Percentiles rank a stretch among this genome's conserved stretches.
These are phyloP conservation scores for Drosophila fuyamai DNA, from an alignment of 1,140 invertebrate species.

Conservation along the genomic window DNA sequence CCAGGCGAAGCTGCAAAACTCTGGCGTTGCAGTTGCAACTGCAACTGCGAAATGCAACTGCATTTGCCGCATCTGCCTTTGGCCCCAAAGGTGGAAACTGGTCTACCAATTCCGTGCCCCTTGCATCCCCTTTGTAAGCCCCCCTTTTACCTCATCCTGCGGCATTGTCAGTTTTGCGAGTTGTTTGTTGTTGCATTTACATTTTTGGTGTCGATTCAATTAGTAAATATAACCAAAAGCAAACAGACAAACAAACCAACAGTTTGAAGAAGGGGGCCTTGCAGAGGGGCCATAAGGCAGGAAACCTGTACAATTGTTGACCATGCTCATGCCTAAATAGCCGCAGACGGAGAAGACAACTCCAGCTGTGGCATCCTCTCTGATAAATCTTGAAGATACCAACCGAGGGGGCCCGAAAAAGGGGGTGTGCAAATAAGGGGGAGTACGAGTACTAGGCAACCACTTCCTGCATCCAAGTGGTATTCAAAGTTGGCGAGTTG, in stretches of 20 bases:
- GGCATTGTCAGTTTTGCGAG: conserved; percentile 65
- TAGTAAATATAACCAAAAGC: conserved; percentile 84
- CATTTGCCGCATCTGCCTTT: conserved; percentile 53
- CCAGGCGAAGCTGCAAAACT: conserved; percentile 29
- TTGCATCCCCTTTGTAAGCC: background rate
- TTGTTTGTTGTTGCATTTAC: conserved; percentile 82
- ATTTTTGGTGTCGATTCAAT: conserved; percentile 85
- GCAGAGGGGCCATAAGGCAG: conserved; percentile 7
- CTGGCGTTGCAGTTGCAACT: conserved; percentile 25
- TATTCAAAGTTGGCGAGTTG: conserved; percentile 19
- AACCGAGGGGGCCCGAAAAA: background rate
- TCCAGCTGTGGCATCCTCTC: conserved; percentile 57
- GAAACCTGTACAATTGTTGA: conserved; percentile 81
- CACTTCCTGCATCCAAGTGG: conserved; percentile 38
- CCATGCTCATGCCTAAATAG: conserved; percentile 83
- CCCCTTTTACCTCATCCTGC: conserved; percentile 26
- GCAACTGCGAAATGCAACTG: conserved; percentile 28
- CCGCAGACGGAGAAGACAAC: conserved; percentile 36
- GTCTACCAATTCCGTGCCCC: conserved; percentile 31
- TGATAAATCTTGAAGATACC: conserved; percentile 45
- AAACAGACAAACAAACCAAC: conserved; percentile 73
- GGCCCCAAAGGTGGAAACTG: conserved; percentile 64
- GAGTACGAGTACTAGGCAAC: conserved; percentile 12
- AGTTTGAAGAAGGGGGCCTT: conserved; percentile 5
- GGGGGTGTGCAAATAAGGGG: conserved; percentile 11